Base-by-base conservation (phyloP, 2,797 vertebrate genomes). In the Heteromormyrus szaboi region DNA sequence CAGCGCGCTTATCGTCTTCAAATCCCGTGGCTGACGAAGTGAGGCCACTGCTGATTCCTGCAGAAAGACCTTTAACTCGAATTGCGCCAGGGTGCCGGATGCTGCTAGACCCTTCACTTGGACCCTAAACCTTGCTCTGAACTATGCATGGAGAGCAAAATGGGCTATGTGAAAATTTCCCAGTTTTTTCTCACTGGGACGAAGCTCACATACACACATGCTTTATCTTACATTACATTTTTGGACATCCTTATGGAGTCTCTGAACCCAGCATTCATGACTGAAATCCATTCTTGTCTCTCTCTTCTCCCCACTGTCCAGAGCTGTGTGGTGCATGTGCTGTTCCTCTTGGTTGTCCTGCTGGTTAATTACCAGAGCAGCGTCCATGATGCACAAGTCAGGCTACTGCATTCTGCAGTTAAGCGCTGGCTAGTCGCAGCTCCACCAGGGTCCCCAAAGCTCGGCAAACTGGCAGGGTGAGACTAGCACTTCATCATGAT, bases 361-460 rank as follows among this genome's bases (percentile, higher is more conserved):
- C 91, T 96, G 93, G 91, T 96, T 91, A 97, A 96, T 95, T 97
- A 96, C 90, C 95, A 96, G 92, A 94, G 94, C 89, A 90, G 91
- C 2, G 56, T 91, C 1, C 94, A 96, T 90, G 94, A 93, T 91
- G 90, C 19, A 19, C 95, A 95, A 68, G 93, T 92, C 29, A 92
- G 95, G 68, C 91, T 94, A 59, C 93, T 97, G 89, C 92, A 92
- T 41, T 89, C 94, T 0, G 48, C 93, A 41, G 90, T 96, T 89
- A 95, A 91, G 89, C 92, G 1, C 1, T 91, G 37, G 2, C 91
- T 96, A 48, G 91, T 90, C 65, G 41, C 90, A 41, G 85, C 90
- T 2, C 90, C 93, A 76, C 90, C 92, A 12, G 37, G 6, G 9
- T 91, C 91, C 2, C 90, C 89, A 1, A 94, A 94, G 90, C 91